Evolutionary conservation across 1,140 invertebrate species (phyloP).

Genomic region (Asobara japonica): DNA sequence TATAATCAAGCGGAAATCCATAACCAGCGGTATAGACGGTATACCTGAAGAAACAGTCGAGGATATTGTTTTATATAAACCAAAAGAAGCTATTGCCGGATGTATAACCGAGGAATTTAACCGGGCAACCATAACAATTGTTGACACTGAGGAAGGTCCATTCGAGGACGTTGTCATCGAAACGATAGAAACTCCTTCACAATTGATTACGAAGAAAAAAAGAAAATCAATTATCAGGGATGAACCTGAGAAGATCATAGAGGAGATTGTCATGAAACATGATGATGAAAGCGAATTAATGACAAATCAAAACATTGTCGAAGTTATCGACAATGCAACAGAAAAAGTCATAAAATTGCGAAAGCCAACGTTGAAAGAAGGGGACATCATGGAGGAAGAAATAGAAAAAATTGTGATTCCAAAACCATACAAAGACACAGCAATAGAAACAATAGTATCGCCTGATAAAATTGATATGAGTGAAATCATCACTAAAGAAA

Average conservation of each 20-base stretch:
- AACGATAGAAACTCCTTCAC: conserved; percentile 45
- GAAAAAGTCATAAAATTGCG: conserved; percentile 41
- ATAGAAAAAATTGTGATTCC: conserved; percentile 41
- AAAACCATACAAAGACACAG: conserved; percentile 35
- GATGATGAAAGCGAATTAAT: conserved; percentile 37
- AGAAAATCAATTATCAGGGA: conserved; percentile 44
- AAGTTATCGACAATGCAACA: conserved; percentile 35
- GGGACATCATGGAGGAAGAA: conserved; percentile 34
- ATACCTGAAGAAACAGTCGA: conserved; percentile 37
- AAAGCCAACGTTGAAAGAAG: conserved; percentile 40
- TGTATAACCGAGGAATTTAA: conserved; percentile 32
- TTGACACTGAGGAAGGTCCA: conserved; percentile 26
- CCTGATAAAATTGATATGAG: conserved; percentile 28
- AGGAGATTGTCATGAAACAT: conserved; percentile 33
- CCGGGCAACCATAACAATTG: conserved; percentile 29
- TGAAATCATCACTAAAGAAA: conserved; percentile 37
- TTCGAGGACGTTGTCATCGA: conserved; percentile 41
- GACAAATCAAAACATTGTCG: conserved; percentile 41
- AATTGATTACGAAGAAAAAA: conserved; percentile 48
- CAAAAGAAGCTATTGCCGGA: conserved; percentile 38
- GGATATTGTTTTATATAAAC: conserved; percentile 46
- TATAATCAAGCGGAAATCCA: conserved; percentile 39
- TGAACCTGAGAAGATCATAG: conserved; percentile 35
- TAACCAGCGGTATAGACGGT: conserved; percentile 41
- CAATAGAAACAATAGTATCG: conserved; percentile 33